Percentiles rank a stretch among this genome's conserved stretches.
phyloP scores from a whole-genome alignment of 2,797 vertebrate species.

The Anolis apletophallus region DNA sequence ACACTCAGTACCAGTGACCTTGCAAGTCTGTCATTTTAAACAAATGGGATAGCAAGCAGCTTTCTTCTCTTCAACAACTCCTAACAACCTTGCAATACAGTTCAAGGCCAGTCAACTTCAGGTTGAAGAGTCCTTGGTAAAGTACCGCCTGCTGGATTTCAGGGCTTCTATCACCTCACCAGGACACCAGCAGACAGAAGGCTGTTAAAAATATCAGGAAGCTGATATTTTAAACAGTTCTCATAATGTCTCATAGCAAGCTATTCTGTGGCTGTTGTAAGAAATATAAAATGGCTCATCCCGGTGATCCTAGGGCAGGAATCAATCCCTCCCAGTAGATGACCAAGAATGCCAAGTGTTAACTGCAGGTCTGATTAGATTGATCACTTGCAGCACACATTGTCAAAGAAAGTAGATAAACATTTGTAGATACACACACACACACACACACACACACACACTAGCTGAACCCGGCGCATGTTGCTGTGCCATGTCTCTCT shows the following conservation, averaged over 20 bases:
- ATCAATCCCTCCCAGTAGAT: not conserved
- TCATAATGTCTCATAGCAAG: not conserved
- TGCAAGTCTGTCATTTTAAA: not conserved
- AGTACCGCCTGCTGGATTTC: not conserved
- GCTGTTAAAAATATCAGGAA: not conserved
- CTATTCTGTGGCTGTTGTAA: not conserved
- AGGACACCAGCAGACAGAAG: not conserved
- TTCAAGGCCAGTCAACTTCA: not conserved
- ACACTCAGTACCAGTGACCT: not conserved
- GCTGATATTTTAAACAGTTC: not conserved
- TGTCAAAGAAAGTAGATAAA: not conserved
- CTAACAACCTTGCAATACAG: not conserved
- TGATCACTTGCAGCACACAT: not conserved
- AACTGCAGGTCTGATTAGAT: not conserved
- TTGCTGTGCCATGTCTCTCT: too few species aligned
- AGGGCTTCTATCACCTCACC: not conserved
- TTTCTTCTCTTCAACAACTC: not conserved
- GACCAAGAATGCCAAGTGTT: not conserved
- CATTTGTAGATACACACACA: too few species aligned
- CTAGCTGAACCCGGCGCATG: too few species aligned
- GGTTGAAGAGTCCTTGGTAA: not conserved
- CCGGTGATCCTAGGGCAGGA: not conserved
- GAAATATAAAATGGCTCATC: not conserved
- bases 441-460: too few species aligned
- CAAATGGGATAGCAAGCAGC: not conserved